Percentiles rank a stretch among this genome's conserved stretches.
Evolutionary conservation across 2,888 invertebrate genomes (phyloP).

Genomic region (Metellina segmentata): DNA sequence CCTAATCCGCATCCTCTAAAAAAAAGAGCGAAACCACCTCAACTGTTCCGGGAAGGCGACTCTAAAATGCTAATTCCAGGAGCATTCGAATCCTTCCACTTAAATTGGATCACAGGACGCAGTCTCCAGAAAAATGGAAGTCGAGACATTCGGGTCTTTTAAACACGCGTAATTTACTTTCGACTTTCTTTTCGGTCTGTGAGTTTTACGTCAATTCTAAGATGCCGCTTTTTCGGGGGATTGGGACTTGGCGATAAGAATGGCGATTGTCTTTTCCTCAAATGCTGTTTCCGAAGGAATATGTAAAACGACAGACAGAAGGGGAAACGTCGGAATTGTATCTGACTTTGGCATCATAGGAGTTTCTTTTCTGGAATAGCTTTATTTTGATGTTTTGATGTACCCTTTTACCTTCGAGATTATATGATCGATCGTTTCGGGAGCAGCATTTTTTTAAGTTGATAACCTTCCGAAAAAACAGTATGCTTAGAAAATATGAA

Average conservation of each 20-base stretch:
- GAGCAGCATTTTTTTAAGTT: no score
- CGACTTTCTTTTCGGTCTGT: not conserved
- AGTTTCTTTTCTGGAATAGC: not conserved
- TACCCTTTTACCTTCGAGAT: no score
- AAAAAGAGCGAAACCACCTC: not conserved
- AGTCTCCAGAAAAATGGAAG: not conserved
- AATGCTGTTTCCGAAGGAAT: not conserved
- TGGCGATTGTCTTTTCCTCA: not conserved
- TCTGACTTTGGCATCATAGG: not conserved
- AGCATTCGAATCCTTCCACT: slow-evolving; percentile 10
- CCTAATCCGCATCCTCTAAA: not conserved
- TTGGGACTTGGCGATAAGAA: not conserved
- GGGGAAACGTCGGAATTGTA: not conserved
- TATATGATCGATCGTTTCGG: no score
- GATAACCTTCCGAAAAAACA: no score
- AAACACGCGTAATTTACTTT: slow-evolving; percentile 25
- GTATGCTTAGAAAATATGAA: no score
- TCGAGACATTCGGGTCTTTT: slow-evolving; percentile 3
- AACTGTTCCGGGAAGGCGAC: not conserved
- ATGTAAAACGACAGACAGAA: not conserved
- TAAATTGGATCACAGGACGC: slow-evolving; percentile 28
- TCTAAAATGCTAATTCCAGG: slow-evolving; percentile 32
- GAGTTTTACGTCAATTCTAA: not conserved
- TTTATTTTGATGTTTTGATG: no score
- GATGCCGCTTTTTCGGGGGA: not conserved